phyloP scores from a whole-genome alignment of 2,888 invertebrate genomes.

The Watsonalla cultraria region DNA sequence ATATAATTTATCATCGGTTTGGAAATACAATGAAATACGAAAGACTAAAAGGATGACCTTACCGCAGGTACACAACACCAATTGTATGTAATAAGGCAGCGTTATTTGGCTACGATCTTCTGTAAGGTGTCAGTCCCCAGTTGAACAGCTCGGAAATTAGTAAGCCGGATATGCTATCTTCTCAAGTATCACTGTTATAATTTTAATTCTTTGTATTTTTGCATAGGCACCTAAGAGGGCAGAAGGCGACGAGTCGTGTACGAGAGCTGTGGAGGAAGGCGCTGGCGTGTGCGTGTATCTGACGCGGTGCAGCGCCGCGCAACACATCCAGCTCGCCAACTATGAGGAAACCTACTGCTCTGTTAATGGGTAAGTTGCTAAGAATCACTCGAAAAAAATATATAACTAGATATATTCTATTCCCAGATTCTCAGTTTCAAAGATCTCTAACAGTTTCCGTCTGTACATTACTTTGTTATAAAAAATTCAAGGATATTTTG shows the following conservation, averaged over 20 bases:
- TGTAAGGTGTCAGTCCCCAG: no score
- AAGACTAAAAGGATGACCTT: no score
- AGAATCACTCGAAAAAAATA: not conserved
- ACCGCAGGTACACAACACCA: no score
- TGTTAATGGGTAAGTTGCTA: conserved; percentile 40
- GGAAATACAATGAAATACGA: no score
- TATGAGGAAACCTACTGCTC: conserved; percentile 52
- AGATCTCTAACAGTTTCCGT: not conserved
- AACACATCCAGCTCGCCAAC: conserved; percentile 30
- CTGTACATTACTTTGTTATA: no score
- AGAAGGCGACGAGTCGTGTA: conserved; percentile 33
- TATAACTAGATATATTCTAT: not conserved
- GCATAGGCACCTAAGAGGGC: conserved; percentile 33
- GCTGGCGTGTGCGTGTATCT: conserved; percentile 59
- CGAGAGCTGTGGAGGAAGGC: conserved; percentile 29
- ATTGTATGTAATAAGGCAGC: no score
- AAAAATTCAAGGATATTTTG: not conserved
- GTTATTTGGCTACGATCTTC: no score
- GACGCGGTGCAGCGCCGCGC: conserved; percentile 48
- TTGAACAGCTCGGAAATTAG: no score
- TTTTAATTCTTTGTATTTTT: not conserved
- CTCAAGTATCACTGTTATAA: not conserved
- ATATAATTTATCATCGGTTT: no score
- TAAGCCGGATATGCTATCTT: no score
- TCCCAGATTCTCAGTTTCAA: not conserved